Conservation (phyloP, 2,888 invertebrate species). For the Ypsolopha scabrella region DNA sequence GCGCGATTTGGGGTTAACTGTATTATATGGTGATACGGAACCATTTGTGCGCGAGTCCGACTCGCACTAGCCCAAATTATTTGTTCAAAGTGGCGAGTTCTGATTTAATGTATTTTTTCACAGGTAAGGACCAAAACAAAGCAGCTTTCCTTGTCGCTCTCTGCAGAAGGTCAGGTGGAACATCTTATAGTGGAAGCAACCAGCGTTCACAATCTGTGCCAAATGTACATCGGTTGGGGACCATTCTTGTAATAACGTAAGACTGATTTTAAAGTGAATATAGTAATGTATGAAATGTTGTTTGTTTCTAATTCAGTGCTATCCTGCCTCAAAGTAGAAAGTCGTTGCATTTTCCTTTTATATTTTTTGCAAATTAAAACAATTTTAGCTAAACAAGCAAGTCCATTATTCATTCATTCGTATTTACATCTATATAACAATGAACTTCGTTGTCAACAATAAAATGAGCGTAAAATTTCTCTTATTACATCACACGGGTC, state of each 20-base stretch:
- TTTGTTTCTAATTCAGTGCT: background rate
- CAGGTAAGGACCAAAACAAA: slow-evolving; percentile 73
- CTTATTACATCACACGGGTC: no score
- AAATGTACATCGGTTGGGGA: slow-evolving; percentile 99
- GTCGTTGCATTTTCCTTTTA: background rate
- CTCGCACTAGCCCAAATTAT: no score
- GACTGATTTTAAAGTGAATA: background rate
- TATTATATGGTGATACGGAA: no score
- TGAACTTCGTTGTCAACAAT: no score
- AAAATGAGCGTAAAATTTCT: no score
- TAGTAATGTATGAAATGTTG: background rate
- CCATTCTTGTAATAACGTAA: slow-evolving; percentile 75
- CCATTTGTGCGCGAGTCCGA: no score
- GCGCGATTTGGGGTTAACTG: no score
- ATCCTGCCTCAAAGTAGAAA: background rate
- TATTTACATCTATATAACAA: no score
- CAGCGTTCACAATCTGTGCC: slow-evolving; percentile 86
- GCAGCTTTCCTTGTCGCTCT: slow-evolving; percentile 77
- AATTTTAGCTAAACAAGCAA: no score
- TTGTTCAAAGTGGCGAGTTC: no score
- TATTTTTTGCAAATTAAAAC: background rate
- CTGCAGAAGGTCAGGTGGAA: slow-evolving; percentile 95
- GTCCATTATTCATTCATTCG: no score
- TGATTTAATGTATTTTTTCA: background rate
- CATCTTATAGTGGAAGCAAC: slow-evolving; percentile 94